These are phyloP conservation scores for Synergus gifuensis DNA, from an alignment of 2,888 invertebrate genomes.

Conservation along the genomic window DNA sequence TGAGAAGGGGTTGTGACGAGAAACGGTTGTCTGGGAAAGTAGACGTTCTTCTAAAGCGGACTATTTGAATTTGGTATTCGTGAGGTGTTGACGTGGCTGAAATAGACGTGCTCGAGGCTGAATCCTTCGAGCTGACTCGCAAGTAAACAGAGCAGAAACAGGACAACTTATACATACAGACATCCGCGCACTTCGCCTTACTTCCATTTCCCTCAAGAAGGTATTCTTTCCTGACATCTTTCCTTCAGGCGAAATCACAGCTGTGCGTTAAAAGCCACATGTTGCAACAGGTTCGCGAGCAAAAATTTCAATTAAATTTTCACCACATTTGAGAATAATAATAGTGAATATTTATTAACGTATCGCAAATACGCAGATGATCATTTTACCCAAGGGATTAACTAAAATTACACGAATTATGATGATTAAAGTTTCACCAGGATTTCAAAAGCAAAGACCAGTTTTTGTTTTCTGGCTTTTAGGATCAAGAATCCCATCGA, in stretches of 20 bases:
- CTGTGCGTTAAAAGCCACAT: not conserved
- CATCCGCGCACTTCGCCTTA: not conserved
- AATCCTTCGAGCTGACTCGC: constrained; percentile 15
- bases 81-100: not conserved
- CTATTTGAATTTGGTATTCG: constrained; percentile 5
- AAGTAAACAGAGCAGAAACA: constrained; percentile 14
- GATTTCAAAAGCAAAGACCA: too few species aligned
- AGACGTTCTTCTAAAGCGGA: not conserved
- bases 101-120: not conserved
- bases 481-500: too few species aligned
- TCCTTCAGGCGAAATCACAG: constrained; percentile 8
- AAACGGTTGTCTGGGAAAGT: not conserved
- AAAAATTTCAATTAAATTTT: not conserved
- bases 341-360: too few species aligned
- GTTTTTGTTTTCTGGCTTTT: too few species aligned
- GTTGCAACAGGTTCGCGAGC: not conserved
- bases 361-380: too few species aligned
- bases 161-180: constrained; percentile 10
- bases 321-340: too few species aligned
- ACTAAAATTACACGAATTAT: too few species aligned
- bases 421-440: too few species aligned
- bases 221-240: constrained; percentile 1
- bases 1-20: not conserved
- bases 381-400: too few species aligned
- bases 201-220: constrained; percentile 2